Base-by-base conservation (phyloP, 2,113 vertebrate species). In the Urocynchramus pylzowi region DNA sequence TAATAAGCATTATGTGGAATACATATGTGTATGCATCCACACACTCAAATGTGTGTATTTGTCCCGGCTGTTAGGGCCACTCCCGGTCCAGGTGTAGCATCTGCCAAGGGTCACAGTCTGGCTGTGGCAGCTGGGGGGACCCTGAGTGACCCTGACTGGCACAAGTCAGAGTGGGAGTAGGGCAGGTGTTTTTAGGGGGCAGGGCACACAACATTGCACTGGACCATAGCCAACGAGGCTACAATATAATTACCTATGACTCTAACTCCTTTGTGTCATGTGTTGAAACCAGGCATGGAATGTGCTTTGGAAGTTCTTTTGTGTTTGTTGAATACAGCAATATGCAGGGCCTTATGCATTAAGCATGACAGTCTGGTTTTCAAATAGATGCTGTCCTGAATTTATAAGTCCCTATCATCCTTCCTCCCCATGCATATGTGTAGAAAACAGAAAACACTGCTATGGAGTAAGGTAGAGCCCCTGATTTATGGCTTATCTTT, bases 361-460 rank as follows among this genome's bases (percentile, higher is more conserved):
- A 87, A 87, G 39, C 65, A 76, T 37, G 47, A 87, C 35, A 87
- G 42, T 91, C 69, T 89, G 59, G 11, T 85, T 96, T 79, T 74
- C 61, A 76, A 53, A 61, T 73, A 82, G 65, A 65, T 57, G 33
- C 21, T 86, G n/a, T 68, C 37, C 73, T 91, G 91, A 61, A 49
- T 92, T 95, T 79, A 0, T 59, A 60, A 75, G n/a, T 47, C 65
- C 31, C 8, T 21, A 11, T 71, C 60, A 74, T 68, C 27, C 44
- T 63, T 67, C 41, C 22, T 82, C 9, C 37, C 33, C 8, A 23
- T 0, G 0, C 27, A 27, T 71, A 64, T 22, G 18, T 17, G 24
- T 18, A 68, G 77, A 77, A 96, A 91, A 76, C 47, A 68, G 77
- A 77, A 96, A 91, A 76, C 47, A 35, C 24, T 87, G 74, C 45